These are phyloP conservation scores for Spilogale gracilis DNA, from an alignment of 2,113 vertebrate genomes.

Conservation along the genomic window DNA sequence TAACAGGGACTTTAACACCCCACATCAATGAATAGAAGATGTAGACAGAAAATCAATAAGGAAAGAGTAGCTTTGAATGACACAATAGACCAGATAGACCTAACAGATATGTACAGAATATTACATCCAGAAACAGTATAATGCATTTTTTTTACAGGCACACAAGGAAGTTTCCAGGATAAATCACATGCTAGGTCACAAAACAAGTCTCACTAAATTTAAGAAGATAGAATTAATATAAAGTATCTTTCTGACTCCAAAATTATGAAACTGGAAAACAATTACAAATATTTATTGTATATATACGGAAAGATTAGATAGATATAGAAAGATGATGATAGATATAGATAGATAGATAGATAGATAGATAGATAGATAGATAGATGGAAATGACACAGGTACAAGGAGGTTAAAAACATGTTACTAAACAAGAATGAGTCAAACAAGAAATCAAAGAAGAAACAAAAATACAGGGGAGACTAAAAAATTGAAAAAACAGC, in stretches of 20 bases:
- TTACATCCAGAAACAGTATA: not conserved
- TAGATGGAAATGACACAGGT: not conserved
- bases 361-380: too few species aligned
- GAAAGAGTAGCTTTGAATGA: not conserved
- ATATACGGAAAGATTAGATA: not conserved
- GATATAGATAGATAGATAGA: too few species aligned
- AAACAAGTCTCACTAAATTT: not conserved
- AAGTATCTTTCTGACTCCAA: not conserved
- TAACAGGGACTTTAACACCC: not conserved
- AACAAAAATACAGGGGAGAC: not conserved
- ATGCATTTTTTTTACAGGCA: not conserved
- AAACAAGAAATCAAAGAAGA: not conserved
- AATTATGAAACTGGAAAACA: not conserved
- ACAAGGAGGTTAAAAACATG: not conserved
- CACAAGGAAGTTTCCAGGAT: not conserved
- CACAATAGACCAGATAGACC: not conserved
- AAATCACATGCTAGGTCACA: not conserved
- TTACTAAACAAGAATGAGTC: not conserved
- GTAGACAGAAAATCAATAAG: not conserved
- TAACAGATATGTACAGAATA: not conserved
- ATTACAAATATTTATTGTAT: not conserved
- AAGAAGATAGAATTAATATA: not conserved
- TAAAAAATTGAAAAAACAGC: not conserved
- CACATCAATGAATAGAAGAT: not conserved
- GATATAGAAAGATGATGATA: too few species aligned